Evolutionary conservation across 1,140 invertebrate species (phyloP), one percentile per base, ranked within the genome.

Genomic region (Conopomorpha cramerella): DNA sequence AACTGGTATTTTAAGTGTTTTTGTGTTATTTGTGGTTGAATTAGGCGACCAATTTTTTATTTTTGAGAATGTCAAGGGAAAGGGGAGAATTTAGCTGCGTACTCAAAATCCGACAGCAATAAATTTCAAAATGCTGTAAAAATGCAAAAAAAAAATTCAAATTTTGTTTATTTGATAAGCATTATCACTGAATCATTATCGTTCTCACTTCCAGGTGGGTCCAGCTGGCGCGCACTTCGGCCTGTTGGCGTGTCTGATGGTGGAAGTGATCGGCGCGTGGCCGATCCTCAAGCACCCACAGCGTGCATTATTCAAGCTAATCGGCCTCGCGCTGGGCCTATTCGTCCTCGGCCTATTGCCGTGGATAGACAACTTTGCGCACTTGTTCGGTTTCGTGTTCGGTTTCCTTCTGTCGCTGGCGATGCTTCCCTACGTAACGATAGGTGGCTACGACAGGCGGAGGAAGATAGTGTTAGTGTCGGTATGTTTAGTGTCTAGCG

Each of bases 281-380:
- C 89, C 87, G 42, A 87, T 93, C 80, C 65, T 96, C 41, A 86
- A 86, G 48, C 82, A 88, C 46, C 93, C 93, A 0, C 80, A 84
- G 26, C 81, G 85, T 16, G 88, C 92, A 0, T 70, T 97, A 0
- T 66, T 86, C 12, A 92, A 93, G 58, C 80, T 96, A 4, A 67
- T 92, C 14, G 66, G 81, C n/a, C 84, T 93, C 17, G 86, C 90
- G 8, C 40, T 87, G 1, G 72, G 86, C 15, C 82, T 98, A 10
- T 90, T 98, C 49, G 51, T 92, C 1, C 64, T 95, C 23, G 96
- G 95, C n/a, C 81, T 97, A 10, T 70, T 98, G 19, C 95, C 95
- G 2, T 98, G 92, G 94, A 88, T 98, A 16, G 95, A 98, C 81
- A 99, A 98, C 79, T 98, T 95, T 77, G 93, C 95, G 19, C 94